phyloP scores from a whole-genome alignment of 1,140 invertebrate genomes.

The Dendrolimus kikuchii region DNA sequence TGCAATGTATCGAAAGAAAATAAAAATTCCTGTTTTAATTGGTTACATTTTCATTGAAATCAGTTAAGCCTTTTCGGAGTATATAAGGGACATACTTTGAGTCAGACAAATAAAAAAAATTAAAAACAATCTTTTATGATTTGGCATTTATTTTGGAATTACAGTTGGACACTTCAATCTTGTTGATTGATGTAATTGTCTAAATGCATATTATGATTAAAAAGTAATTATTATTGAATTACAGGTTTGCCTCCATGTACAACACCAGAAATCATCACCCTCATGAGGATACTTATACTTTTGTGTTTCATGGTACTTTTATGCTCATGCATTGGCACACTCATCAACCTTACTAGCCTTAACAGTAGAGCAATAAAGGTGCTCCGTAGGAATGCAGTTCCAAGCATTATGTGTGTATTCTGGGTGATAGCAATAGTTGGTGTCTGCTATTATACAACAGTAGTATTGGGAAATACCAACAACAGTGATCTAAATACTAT shows the following conservation, averaged over 20 bases:
- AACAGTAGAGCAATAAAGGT: slow-evolving; percentile 67
- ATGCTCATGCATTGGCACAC: slow-evolving; percentile 68
- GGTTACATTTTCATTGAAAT: no score
- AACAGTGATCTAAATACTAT: slow-evolving; percentile 52
- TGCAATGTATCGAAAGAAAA: no score
- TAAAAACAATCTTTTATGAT: no score
- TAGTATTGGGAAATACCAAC: slow-evolving; percentile 62
- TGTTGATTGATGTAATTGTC: no score
- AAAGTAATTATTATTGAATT: slow-evolving; percentile 29
- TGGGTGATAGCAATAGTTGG: slow-evolving; percentile 72
- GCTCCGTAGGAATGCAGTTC: slow-evolving; percentile 68
- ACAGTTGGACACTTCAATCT: no score
- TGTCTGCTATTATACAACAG: slow-evolving; percentile 71
- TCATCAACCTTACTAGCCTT: slow-evolving; percentile 69
- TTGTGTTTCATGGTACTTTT: slow-evolving; percentile 71
- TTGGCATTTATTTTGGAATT: no score
- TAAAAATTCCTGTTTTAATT: no score
- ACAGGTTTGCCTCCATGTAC: slow-evolving; percentile 66
- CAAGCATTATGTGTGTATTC: slow-evolving; percentile 71
- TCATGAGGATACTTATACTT: slow-evolving; percentile 71
- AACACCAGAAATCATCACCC: slow-evolving; percentile 65
- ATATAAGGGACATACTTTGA: no score
- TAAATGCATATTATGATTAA: background rate
- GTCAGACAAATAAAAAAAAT: no score
- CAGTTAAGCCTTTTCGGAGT: no score